Conservation (phyloP, 1,140 invertebrate genomes). For the Solenopsis invicta region DNA sequence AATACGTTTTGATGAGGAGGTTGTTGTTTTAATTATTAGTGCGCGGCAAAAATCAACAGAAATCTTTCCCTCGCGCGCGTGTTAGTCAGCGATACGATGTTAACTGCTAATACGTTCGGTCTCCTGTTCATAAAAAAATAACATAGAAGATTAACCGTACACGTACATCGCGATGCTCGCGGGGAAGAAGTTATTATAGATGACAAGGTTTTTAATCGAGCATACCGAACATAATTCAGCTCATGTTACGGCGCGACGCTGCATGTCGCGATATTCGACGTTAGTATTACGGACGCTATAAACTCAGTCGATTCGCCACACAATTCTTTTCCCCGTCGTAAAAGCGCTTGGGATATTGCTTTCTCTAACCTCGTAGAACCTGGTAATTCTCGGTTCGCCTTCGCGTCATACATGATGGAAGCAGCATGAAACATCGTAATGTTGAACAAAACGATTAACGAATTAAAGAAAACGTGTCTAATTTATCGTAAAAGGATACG, state of each 20-base stretch:
- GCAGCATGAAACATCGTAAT: neutral
- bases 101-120: neutral
- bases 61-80: neutral
- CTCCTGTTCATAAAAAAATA: too few species aligned
- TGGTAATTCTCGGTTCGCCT: neutral
- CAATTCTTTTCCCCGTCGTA: conserved; percentile 41
- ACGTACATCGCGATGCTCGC: too few species aligned
- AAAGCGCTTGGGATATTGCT: conserved; percentile 25
- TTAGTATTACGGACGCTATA: conserved; percentile 24
- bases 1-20: neutral
- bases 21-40: neutral
- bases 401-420: neutral
- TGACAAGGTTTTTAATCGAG: neutral
- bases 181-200: neutral
- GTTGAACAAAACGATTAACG: neutral
- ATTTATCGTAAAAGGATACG: neutral
- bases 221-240: conserved; percentile 15
- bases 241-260: conserved; percentile 1
- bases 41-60: neutral
- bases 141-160: neutral
- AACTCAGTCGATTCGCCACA: conserved; percentile 27
- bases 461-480: neutral
- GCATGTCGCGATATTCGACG: conserved; percentile 18
- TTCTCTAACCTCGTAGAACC: conserved; percentile 15
- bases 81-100: neutral